Conservation (phyloP, 2,113 vertebrate species). For the Zingel zingel region DNA sequence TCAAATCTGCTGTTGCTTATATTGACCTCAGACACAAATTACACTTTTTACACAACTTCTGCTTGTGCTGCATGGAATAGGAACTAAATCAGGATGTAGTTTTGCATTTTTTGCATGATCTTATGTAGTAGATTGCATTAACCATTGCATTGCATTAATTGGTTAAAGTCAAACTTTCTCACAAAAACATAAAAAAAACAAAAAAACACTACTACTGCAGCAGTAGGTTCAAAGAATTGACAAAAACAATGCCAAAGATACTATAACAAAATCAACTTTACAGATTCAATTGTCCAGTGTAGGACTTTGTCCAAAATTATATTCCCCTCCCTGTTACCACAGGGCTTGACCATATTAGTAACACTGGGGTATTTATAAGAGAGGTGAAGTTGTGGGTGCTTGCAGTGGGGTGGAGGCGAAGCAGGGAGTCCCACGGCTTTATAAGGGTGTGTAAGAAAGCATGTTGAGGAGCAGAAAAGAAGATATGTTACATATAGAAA, state of each 20-base stretch:
- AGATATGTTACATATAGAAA: slow-evolving; percentile 50
- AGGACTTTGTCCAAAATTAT: neutral
- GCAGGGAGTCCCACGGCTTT: slow-evolving; percentile 45
- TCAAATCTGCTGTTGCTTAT: neutral
- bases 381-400: slow-evolving; percentile 23
- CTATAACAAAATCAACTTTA: neutral
- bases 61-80: neutral
- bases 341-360: slow-evolving; percentile 25
- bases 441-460: slow-evolving; percentile 61
- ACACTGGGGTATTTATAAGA: slow-evolving; percentile 60
- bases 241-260: neutral
- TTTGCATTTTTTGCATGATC: too few relatives aligned
- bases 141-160: too few relatives aligned
- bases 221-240: neutral
- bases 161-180: neutral
- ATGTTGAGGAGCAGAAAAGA: slow-evolving; percentile 34
- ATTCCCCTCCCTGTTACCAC: neutral
- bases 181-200: neutral
- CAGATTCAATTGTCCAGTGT: neutral
- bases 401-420: neutral
- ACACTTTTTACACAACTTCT: neutral
- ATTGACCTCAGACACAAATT: neutral
- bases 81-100: neutral
- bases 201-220: neutral
- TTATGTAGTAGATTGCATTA: neutral